Evolutionary conservation across 2,888 invertebrate species (phyloP).

Genomic region (Rhamnusium bicolor): DNA sequence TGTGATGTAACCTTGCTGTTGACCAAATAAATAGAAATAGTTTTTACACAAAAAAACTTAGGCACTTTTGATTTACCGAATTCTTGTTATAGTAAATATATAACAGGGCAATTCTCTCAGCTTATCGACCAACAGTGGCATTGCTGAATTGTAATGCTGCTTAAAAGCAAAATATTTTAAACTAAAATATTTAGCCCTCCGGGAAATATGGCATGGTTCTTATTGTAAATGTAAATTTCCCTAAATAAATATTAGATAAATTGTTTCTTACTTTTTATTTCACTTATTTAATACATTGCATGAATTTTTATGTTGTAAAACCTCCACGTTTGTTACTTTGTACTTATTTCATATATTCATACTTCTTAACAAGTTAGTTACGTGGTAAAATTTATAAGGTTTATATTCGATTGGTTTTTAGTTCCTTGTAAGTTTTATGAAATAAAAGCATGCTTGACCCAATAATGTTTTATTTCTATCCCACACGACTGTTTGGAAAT

Average conservation of each 20-base stretch:
- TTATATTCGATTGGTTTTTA: constrained; percentile 63
- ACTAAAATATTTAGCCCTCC: constrained; percentile 50
- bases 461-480: constrained; percentile 42
- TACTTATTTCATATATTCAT: constrained; percentile 59
- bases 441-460: constrained; percentile 63
- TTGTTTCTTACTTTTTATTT: constrained; percentile 38
- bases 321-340: constrained; percentile 60
- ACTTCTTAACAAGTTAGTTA: constrained; percentile 51
- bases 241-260: constrained; percentile 26
- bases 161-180: constrained; percentile 41
- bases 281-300: constrained; percentile 15
- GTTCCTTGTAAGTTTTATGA: constrained; percentile 67
- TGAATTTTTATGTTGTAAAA: constrained; percentile 12
- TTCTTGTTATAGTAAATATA: constrained; percentile 49
- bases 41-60: constrained; percentile 42
- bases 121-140: constrained; percentile 58
- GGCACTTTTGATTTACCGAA: constrained; percentile 56
- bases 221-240: constrained; percentile 9
- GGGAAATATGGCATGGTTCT: constrained; percentile 21
- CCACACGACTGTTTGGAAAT: not conserved
- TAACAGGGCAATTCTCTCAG: constrained; percentile 70
- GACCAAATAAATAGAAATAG: constrained; percentile 67
- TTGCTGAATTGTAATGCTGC: constrained; percentile 43
- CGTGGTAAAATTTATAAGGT: constrained; percentile 51
- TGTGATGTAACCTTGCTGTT: constrained; percentile 68